Evolutionary conservation across 2,888 invertebrate genomes (phyloP).

Genomic region (Caenorhabditis angaria): DNA sequence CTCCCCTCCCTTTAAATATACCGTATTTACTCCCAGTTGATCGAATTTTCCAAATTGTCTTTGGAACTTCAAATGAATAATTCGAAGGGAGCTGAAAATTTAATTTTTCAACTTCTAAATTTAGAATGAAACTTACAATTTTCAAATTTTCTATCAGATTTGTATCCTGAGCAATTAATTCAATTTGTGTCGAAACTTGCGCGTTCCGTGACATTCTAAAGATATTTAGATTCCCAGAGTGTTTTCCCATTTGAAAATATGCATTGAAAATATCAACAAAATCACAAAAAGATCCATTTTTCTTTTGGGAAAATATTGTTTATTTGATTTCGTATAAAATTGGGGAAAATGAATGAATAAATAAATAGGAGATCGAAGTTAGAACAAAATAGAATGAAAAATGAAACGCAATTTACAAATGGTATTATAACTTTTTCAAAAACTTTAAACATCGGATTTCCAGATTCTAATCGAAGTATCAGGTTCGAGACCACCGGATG

Average conservation of each 20-base stretch:
- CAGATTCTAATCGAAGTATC: constrained; percentile 99
- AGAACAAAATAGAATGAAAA: neutral
- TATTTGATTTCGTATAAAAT: neutral
- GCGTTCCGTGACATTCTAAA: constrained; percentile 16
- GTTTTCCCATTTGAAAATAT: neutral
- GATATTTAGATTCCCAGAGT: neutral
- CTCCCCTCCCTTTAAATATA: constrained; percentile 37
- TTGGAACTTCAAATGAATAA: constrained; percentile 97
- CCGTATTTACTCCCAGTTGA: constrained; percentile 83
- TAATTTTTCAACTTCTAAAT: neutral
- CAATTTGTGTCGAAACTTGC: constrained; percentile 53
- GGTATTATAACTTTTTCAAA: neutral
- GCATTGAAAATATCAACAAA: no score
- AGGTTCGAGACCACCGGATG: constrained; percentile 96
- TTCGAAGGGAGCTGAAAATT: constrained; percentile 82
- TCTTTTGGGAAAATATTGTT: no score
- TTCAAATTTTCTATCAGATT: constrained; percentile 59
- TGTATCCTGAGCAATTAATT: constrained; percentile 54
- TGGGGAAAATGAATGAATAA: neutral
- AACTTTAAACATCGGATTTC: constrained; percentile 83
- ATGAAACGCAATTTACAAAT: neutral
- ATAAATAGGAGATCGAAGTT: no score
- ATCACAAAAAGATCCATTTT: no score
- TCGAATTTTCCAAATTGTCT: constrained; percentile 94
- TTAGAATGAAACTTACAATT: constrained; percentile 53